These are phyloP conservation scores for Euphysa ruthae DNA, from an alignment of 30 jellyfish, hydroid and myxozoan species.

Conservation along the genomic window DNA sequence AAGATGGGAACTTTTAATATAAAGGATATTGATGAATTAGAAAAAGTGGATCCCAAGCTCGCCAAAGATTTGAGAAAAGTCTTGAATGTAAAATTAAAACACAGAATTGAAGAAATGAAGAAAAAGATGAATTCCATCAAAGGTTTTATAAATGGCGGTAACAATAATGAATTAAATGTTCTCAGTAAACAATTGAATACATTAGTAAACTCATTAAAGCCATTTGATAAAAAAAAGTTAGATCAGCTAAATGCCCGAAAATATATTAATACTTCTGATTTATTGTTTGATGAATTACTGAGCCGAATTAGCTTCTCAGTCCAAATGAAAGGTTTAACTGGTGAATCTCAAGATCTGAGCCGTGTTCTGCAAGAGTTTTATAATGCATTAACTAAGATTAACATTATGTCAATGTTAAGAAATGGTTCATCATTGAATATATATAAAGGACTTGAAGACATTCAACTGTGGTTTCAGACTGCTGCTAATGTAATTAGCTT, in stretches of 20 bases:
- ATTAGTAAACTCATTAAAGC: conserved; percentile 34
- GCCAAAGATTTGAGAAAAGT: conserved; percentile 64
- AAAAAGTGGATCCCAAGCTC: conserved; percentile 49
- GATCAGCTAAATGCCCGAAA: conserved; percentile 39
- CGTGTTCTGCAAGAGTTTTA: conserved; percentile 41
- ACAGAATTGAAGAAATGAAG: conserved; percentile 71
- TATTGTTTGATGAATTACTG: conserved; percentile 50
- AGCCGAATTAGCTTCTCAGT: conserved; percentile 58
- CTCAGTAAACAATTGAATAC: conserved; percentile 41
- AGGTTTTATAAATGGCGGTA: conserved; percentile 45
- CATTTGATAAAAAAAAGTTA: conserved; percentile 29
- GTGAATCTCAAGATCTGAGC: conserved; percentile 44
- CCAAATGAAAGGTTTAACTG: conserved; percentile 49
- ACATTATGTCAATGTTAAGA: conserved; percentile 32
- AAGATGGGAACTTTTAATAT: conserved; percentile 40
- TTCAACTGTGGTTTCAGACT: conserved; percentile 73
- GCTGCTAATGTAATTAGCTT: conserved; percentile 37
- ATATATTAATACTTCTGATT: conserved; percentile 31
- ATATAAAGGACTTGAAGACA: conserved; percentile 37
- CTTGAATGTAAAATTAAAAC: conserved; percentile 56
- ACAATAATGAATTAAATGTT: conserved; percentile 20
- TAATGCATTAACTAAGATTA: conserved; percentile 41
- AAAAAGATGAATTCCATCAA: conserved; percentile 46
- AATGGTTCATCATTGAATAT: conserved; percentile 46
- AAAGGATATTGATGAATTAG: conserved; percentile 41